A percentile compares a stretch with the other conserved stretches of the same genome.
Evolutionary conservation across 2,888 invertebrate genomes (phyloP).

Genomic region (Phyllotreta striolata): DNA sequence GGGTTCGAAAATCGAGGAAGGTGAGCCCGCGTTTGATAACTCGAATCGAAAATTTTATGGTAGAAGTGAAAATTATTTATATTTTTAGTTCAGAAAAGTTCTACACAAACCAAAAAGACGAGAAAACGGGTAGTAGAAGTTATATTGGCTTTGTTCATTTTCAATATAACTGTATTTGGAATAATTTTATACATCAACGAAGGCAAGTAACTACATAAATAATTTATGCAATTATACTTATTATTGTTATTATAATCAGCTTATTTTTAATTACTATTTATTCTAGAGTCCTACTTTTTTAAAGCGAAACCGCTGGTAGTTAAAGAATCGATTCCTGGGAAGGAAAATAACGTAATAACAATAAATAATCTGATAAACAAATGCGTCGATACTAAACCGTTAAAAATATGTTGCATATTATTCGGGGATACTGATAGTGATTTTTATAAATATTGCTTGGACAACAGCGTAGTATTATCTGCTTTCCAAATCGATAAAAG

Average conservation of each 20-base stretch:
- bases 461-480: background rate
- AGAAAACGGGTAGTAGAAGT: conserved; percentile 8
- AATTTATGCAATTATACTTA: too few relatives aligned
- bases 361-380: conserved; percentile 13
- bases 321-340: background rate
- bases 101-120: background rate
- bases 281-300: conserved; percentile 36
- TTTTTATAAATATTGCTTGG: conserved; percentile 21
- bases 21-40: conserved; percentile 23
- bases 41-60: too few relatives aligned
- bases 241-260: conserved; percentile 10
- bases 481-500: background rate
- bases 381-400: conserved; percentile 23
- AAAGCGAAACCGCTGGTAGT: conserved; percentile 16
- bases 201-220: conserved; percentile 34
- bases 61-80: background rate
- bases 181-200: conserved; percentile 34
- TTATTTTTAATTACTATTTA: background rate
- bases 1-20: conserved; percentile 35
- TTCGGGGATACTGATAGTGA: conserved; percentile 18
- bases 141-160: conserved; percentile 11
- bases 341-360: background rate
- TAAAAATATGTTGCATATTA: conserved; percentile 26
- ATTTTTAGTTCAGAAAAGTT: background rate
- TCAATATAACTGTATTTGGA: conserved; percentile 30